These are phyloP conservation scores for Amniataba percoides DNA, from an alignment of 2,797 vertebrate species.

Conservation along the genomic window DNA sequence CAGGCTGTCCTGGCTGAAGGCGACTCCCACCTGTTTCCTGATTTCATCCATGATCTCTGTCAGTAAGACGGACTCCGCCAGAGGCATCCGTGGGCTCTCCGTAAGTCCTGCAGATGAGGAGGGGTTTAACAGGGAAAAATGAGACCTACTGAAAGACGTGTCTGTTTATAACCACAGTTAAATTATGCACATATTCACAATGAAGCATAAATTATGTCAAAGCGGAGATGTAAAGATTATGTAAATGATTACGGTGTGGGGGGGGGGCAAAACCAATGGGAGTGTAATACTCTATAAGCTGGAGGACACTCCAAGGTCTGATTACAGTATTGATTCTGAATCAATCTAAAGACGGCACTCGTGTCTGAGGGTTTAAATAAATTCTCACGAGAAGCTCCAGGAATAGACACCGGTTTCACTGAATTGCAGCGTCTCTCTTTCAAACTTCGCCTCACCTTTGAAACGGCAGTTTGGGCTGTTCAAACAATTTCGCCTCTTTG, in stretches of 20 bases:
- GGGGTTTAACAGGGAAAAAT: slow-evolving; percentile 16
- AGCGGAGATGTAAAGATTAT: slow-evolving; percentile 49
- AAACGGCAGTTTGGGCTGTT: slow-evolving; percentile 11
- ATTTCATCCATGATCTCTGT: slow-evolving; percentile 80
- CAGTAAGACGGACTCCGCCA: slow-evolving; percentile 77
- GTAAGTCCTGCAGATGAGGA: slow-evolving; percentile 65
- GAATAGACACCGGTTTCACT: slow-evolving; percentile 18
- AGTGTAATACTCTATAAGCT: not conserved
- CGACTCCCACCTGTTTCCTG: slow-evolving; percentile 77
- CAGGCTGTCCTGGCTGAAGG: slow-evolving; percentile 74
- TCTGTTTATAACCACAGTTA: slow-evolving; percentile 7
- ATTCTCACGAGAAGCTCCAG: not conserved
- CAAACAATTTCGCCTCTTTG: slow-evolving; percentile 22
- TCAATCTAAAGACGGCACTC: slow-evolving; percentile 13
- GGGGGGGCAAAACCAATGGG: slow-evolving; percentile 22
- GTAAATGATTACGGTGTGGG: slow-evolving; percentile 35
- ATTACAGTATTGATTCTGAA: slow-evolving; percentile 21
- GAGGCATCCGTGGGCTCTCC: slow-evolving; percentile 76
- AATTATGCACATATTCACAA: slow-evolving; percentile 40
- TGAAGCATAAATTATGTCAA: slow-evolving; percentile 23
- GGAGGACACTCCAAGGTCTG: slow-evolving; percentile 50
- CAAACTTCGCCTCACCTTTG: slow-evolving; percentile 28
- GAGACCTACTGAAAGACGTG: slow-evolving; percentile 12
- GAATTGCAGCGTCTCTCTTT: slow-evolving; percentile 22
- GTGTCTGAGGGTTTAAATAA: not conserved